Conservation (phyloP, 1,140 invertebrate genomes). For the Mylabris phalerata region DNA sequence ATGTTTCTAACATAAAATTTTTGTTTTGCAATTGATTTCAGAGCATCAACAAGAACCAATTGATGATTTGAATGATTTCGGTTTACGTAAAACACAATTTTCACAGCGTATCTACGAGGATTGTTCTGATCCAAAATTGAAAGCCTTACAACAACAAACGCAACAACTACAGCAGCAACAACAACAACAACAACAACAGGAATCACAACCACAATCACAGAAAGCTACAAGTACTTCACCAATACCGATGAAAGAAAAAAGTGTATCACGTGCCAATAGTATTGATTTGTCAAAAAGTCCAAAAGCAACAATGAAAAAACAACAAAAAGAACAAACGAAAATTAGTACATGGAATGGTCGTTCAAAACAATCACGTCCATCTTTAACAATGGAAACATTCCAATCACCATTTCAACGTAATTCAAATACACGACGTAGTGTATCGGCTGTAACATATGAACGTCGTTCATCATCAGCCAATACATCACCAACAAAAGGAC, state of each 20-base stretch:
- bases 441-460: slow-evolving; percentile 50
- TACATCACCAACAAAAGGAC: slow-evolving; percentile 58
- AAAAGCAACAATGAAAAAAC: slow-evolving; percentile 42
- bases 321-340: too few relatives aligned
- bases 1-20: too few relatives aligned
- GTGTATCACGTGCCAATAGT: slow-evolving; percentile 36
- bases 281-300: slow-evolving; percentile 33
- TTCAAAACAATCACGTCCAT: slow-evolving; percentile 48
- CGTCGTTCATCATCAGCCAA: slow-evolving; percentile 49
- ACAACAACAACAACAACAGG: too few relatives aligned
- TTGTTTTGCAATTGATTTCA: slow-evolving; percentile 12
- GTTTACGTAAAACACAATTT: slow-evolving; percentile 59
- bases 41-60: slow-evolving; percentile 40
- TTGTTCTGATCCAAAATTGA: background rate
- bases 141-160: slow-evolving; percentile 8
- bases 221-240: background rate
- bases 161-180: slow-evolving; percentile 11
- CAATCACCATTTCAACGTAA: slow-evolving; percentile 58
- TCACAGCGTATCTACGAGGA: slow-evolving; percentile 50
- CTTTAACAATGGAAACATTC: slow-evolving; percentile 61
- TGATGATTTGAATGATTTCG: slow-evolving; percentile 58
- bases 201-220: slow-evolving; percentile 36
- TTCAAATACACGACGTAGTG: slow-evolving; percentile 53
- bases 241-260: background rate
- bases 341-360: slow-evolving; percentile 66